Base-by-base conservation (phyloP, 1,140 invertebrate genomes). In the Stegodyphus mimosarum region DNA sequence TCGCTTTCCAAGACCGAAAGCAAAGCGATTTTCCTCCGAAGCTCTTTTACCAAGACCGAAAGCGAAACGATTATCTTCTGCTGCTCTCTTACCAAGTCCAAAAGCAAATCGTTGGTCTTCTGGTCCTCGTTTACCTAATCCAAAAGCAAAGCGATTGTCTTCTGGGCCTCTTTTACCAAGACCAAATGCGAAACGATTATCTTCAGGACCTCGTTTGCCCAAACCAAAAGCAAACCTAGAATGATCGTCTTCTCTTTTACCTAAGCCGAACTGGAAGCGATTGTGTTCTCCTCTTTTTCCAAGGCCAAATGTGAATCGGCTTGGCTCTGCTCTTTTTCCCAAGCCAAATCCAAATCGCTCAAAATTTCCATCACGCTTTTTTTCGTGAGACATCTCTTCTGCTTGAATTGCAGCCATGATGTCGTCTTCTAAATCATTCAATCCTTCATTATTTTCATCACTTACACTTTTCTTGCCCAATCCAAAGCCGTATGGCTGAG, bases 211-310 rank as follows among this genome's bases (percentile, higher is more conserved):
- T 69, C 87, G 10, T 72, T 88, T 88, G n/a, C 87, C 87, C 0
- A 88, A 33, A 66, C 87, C 87, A 81, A 88, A 88, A 51, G 87
- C 83, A 80, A 86, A 88, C 9, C 87, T 73, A 13, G 10, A 11
- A 7, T 73, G 70, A 67, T 87, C 74, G n/a, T 55, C 72, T 64
- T 87, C 85, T 66, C 87, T 53, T 60, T 88, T 88, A 6, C 83
- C 87, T 49, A 87, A 67, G 51, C 87, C 87, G 67, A 88, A 88
- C 5, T 70, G 63, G 76, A 86, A 88, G 7, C 77, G 53, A 5
- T 81, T 67, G 2, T 78, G 75, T 10, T 49, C 18, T 15, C 71
- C 74, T 52, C 83, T 67, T 79, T 88, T 88, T 1, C 87, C 87
- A 0, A 84, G 49, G 33, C 73, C 87, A 50, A 88, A 83, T 9